phyloP scores from a whole-genome alignment of 2,113 vertebrate species.

The Labrus mixtus region DNA sequence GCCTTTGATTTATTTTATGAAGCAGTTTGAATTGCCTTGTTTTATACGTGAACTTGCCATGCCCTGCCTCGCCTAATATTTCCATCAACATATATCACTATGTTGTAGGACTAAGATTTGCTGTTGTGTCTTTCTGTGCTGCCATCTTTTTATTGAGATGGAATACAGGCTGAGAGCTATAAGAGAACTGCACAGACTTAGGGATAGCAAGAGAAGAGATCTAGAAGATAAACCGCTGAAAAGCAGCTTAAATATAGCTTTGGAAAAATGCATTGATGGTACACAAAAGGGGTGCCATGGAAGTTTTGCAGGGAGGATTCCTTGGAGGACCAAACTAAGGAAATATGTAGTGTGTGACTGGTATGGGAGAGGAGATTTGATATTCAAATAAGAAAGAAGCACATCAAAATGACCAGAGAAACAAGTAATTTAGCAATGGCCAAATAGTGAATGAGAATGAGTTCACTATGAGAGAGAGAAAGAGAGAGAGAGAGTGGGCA shows the following conservation, averaged over 20 bases:
- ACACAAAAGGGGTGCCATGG: constrained; percentile 13
- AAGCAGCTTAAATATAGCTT: constrained; percentile 11
- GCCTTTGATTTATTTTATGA: no score
- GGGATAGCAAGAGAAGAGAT: constrained; percentile 12
- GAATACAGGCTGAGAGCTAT: background rate
- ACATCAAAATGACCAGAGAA: constrained; percentile 45
- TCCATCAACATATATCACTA: no score
- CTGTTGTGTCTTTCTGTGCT: background rate
- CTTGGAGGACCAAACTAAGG: constrained; percentile 14
- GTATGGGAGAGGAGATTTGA: constrained; percentile 15
- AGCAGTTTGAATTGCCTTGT: no score
- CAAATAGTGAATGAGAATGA: constrained; percentile 8
- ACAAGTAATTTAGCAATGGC: constrained; percentile 23
- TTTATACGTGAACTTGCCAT: no score
- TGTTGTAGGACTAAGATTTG: background rate
- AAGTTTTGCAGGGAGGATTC: constrained; percentile 27
- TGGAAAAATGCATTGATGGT: constrained; percentile 46
- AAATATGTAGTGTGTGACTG: constrained; percentile 1
- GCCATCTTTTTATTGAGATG: background rate
- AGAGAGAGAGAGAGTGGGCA: constrained; percentile 4
- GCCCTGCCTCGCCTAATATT: no score
- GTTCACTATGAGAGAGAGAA: constrained; percentile 14
- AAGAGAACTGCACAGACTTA: background rate
- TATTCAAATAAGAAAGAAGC: constrained; percentile 1
- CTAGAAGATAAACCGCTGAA: constrained; percentile 4